Base-by-base conservation (phyloP, 2,888 invertebrate genomes). In the Argyra leucocephala region DNA sequence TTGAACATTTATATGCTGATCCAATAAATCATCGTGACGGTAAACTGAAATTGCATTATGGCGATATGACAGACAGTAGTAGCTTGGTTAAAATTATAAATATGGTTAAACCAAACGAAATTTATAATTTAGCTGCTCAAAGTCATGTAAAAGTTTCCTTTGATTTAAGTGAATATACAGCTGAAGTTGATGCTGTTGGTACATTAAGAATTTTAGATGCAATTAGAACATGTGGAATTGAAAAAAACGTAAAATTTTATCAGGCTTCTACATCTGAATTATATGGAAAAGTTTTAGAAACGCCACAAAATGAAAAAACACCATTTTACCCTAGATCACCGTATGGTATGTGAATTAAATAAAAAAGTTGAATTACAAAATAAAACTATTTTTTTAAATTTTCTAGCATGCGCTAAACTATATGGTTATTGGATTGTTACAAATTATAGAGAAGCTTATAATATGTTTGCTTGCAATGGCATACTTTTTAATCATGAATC, bases 81-180 rank as follows among this genome's bases (percentile, higher is more conserved):
- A 96, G 96, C 77, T 82, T 96, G 67, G 90, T 93, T 24, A 93
- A 93, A 81, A 87, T 95, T 37, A 91, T 96, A 65, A 80, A 81
- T 22, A 73, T 73, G 69, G 79, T 81, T 12, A 77, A 81, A 72
- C 99, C 99, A 0, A 87, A 87, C 57, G 99, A 99, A 82, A 92
- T 99, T 70, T 99, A 99, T 78, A 99, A 99, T 82, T 83, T 99
- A 69, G 99, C 96, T 1, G 99, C 99, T 0, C 98, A 99, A 78
- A 97, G 97, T 71, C 99, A 99, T 80, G 98, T 99, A 1, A 98
- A 98, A 82, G 96, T 97, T 57, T 99, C 98, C 0, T 99, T 99
- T 77, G 98, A 99, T 76, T 82, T 99, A 68, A 96, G 96, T 73
- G 98, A 99, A 81, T 99, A 99, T 75, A 99, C 99, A 0, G 96